Evolutionary conservation across 2,888 invertebrate species (phyloP).

Genomic region (Tribolium freemani): DNA sequence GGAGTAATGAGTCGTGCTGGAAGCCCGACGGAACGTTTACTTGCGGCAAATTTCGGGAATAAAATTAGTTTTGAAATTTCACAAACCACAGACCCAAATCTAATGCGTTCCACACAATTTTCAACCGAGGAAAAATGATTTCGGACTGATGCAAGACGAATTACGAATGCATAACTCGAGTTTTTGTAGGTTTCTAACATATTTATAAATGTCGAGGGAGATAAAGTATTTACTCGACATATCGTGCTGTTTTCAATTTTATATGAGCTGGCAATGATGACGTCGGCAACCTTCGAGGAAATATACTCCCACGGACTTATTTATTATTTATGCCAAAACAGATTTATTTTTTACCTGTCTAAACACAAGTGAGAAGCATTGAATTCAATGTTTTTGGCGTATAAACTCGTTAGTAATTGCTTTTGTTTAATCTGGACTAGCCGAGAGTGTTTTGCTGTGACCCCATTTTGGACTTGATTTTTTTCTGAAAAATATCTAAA

Average conservation of each 20-base stretch:
- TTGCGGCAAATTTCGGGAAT: constrained; percentile 47
- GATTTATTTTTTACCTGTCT: no score
- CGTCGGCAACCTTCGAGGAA: no score
- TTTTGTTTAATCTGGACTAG: no score
- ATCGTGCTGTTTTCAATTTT: not conserved
- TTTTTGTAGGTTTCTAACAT: not conserved
- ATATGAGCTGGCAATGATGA: not conserved
- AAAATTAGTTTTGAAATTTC: constrained; percentile 49
- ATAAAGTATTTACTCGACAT: not conserved
- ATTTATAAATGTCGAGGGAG: not conserved
- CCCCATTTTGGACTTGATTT: not conserved
- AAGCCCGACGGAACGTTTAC: constrained; percentile 47
- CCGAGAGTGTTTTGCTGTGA: no score
- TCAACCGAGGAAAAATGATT: not conserved
- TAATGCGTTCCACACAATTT: not conserved
- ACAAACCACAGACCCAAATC: constrained; percentile 10
- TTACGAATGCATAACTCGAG: not conserved
- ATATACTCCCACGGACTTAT: no score
- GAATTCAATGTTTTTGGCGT: no score
- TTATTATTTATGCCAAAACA: no score
- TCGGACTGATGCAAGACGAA: not conserved
- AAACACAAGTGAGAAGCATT: no score
- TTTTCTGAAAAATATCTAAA: not conserved
- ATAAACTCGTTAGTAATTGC: no score
- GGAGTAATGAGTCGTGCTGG: constrained; percentile 55